Conservation (phyloP, 1,140 invertebrate species). For the Aradophagus sp. region DNA sequence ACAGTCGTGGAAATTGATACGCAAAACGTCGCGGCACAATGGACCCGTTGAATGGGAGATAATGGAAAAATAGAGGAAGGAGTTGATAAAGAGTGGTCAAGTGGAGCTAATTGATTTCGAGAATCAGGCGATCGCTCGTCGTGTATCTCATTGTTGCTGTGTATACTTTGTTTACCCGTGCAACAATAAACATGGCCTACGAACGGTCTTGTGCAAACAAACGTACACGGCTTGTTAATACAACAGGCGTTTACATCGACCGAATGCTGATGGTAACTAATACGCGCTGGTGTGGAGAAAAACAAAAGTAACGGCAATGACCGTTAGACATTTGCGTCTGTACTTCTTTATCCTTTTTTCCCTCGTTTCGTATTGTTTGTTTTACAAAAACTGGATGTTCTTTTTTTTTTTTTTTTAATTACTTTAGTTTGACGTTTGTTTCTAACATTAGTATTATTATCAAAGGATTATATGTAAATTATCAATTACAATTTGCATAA, state of each 20-base stretch:
- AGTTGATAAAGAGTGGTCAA: constrained; percentile 30
- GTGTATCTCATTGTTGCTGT: constrained; percentile 52
- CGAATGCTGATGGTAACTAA: constrained; percentile 55
- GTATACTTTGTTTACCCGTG: constrained; percentile 63
- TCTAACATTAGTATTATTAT: too few species aligned
- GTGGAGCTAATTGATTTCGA: constrained; percentile 37
- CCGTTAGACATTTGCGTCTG: constrained; percentile 18
- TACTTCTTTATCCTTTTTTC: constrained; percentile 43
- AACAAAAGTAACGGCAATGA: constrained; percentile 51
- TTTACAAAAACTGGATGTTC: too few species aligned
- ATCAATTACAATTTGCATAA: too few species aligned
- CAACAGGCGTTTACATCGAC: constrained; percentile 50
- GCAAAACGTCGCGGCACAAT: too few species aligned
- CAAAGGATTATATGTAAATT: too few species aligned
- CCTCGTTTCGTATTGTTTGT: constrained; percentile 20
- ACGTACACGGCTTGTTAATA: constrained; percentile 53
- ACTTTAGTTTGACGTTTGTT: too few species aligned
- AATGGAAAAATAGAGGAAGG: too few species aligned
- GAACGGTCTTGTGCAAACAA: constrained; percentile 62
- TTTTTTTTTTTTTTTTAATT: too few species aligned
- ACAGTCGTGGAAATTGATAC: too few species aligned
- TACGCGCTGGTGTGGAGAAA: constrained; percentile 51
- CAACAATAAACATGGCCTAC: constrained; percentile 65
- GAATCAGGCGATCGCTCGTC: constrained; percentile 40
- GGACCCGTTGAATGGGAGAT: too few species aligned